Evolutionary conservation across 2,797 vertebrate species (phyloP).

Genomic region (Poeciliopsis paucimaculata): DNA sequence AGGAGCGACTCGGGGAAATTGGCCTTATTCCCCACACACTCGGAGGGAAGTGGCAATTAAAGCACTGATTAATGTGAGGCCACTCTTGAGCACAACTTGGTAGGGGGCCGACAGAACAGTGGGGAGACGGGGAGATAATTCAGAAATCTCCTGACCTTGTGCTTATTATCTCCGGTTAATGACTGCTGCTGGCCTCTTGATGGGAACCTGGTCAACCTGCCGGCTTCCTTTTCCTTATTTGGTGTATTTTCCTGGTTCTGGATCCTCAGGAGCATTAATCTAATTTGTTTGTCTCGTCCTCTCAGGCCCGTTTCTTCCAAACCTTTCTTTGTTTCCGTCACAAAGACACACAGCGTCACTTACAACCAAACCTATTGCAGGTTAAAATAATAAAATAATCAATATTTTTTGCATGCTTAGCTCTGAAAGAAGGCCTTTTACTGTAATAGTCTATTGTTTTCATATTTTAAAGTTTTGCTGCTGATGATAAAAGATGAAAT

Average conservation of each 20-base stretch:
- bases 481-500: no score
- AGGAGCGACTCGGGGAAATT: constrained; percentile 74
- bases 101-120: constrained; percentile 71
- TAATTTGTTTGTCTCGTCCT: constrained; percentile 64
- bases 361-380: background rate
- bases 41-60: constrained; percentile 82
- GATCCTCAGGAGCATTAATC: constrained; percentile 53
- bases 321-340: constrained; percentile 38
- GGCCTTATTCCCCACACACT: constrained; percentile 78
- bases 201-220: constrained; percentile 68
- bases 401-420: no score
- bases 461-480: no score
- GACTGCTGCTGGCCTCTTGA: constrained; percentile 67
- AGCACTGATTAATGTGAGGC: constrained; percentile 79
- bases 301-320: constrained; percentile 24
- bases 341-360: background rate
- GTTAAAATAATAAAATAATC: no score
- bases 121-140: constrained; percentile 75
- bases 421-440: no score
- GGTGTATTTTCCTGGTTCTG: constrained; percentile 27
- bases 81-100: constrained; percentile 77
- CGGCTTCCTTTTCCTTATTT: constrained; percentile 47
- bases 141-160: constrained; percentile 78
- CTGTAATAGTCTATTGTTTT: no score
- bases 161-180: constrained; percentile 80